phyloP scores from a whole-genome alignment of 2,888 invertebrate species.

The Patella depressa region DNA sequence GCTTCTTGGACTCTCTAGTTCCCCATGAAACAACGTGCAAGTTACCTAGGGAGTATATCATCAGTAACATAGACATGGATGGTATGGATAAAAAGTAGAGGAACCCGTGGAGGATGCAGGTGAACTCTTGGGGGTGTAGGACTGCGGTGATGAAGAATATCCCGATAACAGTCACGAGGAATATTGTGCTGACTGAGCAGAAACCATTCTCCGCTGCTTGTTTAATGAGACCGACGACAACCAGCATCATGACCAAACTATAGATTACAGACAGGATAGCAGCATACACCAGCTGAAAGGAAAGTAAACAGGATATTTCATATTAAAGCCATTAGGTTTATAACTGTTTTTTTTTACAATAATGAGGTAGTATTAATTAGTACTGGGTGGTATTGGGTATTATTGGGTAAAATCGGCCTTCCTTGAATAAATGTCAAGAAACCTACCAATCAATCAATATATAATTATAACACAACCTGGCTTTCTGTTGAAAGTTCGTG shows the following conservation, averaged over 20 bases:
- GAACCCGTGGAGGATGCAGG: slow-evolving; percentile 76
- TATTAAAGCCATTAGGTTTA: too few species aligned
- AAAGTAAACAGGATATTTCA: background rate
- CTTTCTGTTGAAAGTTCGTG: too few species aligned
- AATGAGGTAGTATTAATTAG: too few species aligned
- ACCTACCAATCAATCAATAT: too few species aligned
- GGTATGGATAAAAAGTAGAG: slow-evolving; percentile 93
- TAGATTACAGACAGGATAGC: slow-evolving; percentile 95
- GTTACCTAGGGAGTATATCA: slow-evolving; percentile 92
- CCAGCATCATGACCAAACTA: slow-evolving; percentile 99
- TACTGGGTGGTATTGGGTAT: too few species aligned
- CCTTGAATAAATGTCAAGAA: too few species aligned
- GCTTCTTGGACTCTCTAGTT: slow-evolving; percentile 81
- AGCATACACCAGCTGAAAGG: slow-evolving; percentile 85
- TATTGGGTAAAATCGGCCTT: too few species aligned
- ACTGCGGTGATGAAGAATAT: slow-evolving; percentile 95
- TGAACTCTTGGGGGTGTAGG: slow-evolving; percentile 88
- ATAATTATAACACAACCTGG: too few species aligned
- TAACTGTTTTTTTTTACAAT: too few species aligned
- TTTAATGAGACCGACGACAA: slow-evolving; percentile 96
- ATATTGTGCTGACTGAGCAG: slow-evolving; percentile 95
- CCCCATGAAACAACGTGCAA: slow-evolving; percentile 96
- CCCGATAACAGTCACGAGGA: slow-evolving; percentile 92
- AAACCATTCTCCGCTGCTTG: slow-evolving; percentile 95
- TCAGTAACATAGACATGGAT: slow-evolving; percentile 92